Percentiles rank a stretch among this genome's conserved stretches.
phyloP scores from a whole-genome alignment of 2,888 invertebrate genomes.

The Stenichneumon culpator region DNA sequence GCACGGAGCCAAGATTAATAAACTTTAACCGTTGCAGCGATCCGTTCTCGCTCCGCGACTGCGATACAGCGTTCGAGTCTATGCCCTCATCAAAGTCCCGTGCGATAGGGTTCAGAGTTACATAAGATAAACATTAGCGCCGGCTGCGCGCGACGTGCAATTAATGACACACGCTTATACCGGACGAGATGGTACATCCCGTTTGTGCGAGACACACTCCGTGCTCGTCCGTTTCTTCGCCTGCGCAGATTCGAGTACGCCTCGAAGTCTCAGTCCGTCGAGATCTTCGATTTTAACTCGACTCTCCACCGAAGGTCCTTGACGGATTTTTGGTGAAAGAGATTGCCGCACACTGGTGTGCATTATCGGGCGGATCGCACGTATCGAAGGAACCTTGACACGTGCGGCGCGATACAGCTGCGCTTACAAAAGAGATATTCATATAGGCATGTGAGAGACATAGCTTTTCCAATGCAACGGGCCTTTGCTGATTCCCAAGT shows the following conservation, averaged over 20 bases:
- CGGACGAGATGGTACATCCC: not conserved
- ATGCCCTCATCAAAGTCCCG: conserved; percentile 49
- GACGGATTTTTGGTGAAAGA: conserved; percentile 51
- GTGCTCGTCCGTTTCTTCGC: not conserved
- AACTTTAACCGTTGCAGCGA: conserved; percentile 22
- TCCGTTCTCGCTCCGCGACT: no score
- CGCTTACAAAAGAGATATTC: conserved; percentile 31
- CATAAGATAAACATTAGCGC: conserved; percentile 52
- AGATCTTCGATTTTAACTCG: conserved; percentile 54
- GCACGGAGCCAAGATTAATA: conserved; percentile 49
- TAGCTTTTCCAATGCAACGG: conserved; percentile 31
- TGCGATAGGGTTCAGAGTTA: conserved; percentile 54
- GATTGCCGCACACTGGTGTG: conserved; percentile 33
- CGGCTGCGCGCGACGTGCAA: not conserved
- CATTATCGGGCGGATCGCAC: conserved; percentile 36
- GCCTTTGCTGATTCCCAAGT: conserved; percentile 32
- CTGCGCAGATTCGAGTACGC: conserved; percentile 21
- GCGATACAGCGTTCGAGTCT: not conserved
- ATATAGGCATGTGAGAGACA: not conserved
- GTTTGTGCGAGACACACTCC: not conserved
- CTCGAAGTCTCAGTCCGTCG: conserved; percentile 24
- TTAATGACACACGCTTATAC: conserved; percentile 11
- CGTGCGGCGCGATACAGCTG: conserved; percentile 48
- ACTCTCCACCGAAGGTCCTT: conserved; percentile 48
- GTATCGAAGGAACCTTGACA: conserved; percentile 58